Base-by-base conservation (phyloP, 2,888 invertebrate genomes). In the Ganaspis brasiliensis region DNA sequence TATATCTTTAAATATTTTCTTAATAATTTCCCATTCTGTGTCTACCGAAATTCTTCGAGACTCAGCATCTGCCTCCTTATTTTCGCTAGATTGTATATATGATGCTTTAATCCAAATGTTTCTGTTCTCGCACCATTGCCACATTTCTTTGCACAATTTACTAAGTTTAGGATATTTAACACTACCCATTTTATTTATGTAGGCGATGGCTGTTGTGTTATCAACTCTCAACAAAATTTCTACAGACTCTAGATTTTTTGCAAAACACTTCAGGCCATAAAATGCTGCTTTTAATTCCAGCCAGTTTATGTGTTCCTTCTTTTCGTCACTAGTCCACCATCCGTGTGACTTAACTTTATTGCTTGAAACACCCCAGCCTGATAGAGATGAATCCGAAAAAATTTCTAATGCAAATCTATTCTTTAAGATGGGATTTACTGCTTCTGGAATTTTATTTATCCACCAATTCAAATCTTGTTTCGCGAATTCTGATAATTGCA, bases 121-220 rank as follows among this genome's bases (percentile, higher is more conserved):
- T 10, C 55, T 61, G 4, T 10, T 8, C 21, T 79, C 81, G 6
- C 73, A 74, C 67, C 74, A 78, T 35, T 79, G 72, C 78, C 76
- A 81, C 26, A 79, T 77, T 37, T 24, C 45, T 71, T 55, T 74
- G 6, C 76, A 72, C 26, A 76, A 21, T 1, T 5, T 0, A 57
- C 63, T 70, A 6, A 55, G 74, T 10, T 59, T 74, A 8, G 71
- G 14, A 10, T 57, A 37, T 21, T 72, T 57, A 0, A 78, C 72
- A 0, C 75, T 76, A 10, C 78, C 75, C 76, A 79, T 79, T 14
- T 72, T 79, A 72, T 81, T 81, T 0, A 79, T 45, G 63, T 76
- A 79, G 2, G 76, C 67, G 31, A 74, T 75, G 9, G 75, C 79
- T 9, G 81, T 79, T 2, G 77, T 74, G 21, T 81, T 78, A 31